These are phyloP conservation scores for Emydocephalus ijimae DNA, from an alignment of 2,113 vertebrate species.

Conservation along the genomic window DNA sequence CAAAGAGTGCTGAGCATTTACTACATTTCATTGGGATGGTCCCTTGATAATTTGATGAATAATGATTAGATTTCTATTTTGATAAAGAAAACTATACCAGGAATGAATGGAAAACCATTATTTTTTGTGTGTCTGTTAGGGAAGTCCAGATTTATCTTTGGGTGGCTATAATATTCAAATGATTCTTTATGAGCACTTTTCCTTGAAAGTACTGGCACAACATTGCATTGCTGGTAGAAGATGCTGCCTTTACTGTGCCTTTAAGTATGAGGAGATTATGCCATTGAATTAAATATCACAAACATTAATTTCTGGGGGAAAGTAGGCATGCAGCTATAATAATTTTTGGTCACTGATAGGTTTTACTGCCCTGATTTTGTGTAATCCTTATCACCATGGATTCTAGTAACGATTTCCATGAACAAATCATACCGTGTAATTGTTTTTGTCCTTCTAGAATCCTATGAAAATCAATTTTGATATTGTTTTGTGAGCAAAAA, in stretches of 20 bases:
- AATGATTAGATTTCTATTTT: not conserved
- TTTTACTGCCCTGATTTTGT: not conserved
- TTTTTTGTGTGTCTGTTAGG: not conserved
- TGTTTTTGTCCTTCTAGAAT: not conserved
- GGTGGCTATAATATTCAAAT: not conserved
- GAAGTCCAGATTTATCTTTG: not conserved
- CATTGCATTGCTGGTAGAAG: not conserved
- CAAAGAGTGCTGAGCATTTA: not conserved
- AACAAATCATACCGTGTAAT: not conserved
- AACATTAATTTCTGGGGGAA: not conserved
- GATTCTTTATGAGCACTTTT: not conserved
- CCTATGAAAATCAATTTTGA: not conserved
- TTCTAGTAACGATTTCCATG: not conserved
- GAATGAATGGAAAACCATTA: not conserved
- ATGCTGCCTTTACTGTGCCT: not conserved
- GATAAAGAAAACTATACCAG: not conserved
- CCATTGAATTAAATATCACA: not conserved
- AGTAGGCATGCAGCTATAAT: not conserved
- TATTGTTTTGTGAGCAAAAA: not conserved
- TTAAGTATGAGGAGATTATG: not conserved
- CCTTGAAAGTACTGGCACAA: not conserved
- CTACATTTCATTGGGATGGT: not conserved
- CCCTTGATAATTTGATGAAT: not conserved
- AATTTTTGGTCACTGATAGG: not conserved
- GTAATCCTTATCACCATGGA: not conserved